Evolutionary conservation across 2,113 vertebrate species (phyloP).

Genomic region (Cephalopholis sonnerati): DNA sequence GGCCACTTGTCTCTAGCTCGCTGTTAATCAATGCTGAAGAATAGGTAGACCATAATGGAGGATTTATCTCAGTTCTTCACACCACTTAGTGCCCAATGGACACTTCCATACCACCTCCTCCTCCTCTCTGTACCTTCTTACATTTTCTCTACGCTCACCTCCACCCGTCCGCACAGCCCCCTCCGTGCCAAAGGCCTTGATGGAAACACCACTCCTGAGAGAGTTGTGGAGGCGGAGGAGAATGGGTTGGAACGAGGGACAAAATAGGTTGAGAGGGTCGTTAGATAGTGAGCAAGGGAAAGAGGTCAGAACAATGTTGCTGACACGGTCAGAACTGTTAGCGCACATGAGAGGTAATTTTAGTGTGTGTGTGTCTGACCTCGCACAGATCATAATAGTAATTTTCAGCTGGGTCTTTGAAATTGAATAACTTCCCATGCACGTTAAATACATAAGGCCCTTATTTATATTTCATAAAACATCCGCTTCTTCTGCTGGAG

Average conservation of each 20-base stretch:
- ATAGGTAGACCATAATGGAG: constrained; percentile 70
- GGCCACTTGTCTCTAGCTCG: constrained; percentile 45
- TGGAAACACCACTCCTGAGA: constrained; percentile 77
- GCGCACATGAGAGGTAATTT: constrained; percentile 55
- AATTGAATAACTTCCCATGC: constrained; percentile 55
- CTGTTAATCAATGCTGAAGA: constrained; percentile 77
- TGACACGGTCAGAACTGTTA: constrained; percentile 68
- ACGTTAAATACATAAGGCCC: constrained; percentile 49
- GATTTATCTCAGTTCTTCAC: constrained; percentile 78
- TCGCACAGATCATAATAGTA: constrained; percentile 46
- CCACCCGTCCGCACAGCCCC: neutral
- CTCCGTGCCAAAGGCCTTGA: constrained; percentile 61
- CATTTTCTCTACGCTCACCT: constrained; percentile 21
- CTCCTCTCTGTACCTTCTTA: constrained; percentile 32
- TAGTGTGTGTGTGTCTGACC: constrained; percentile 37
- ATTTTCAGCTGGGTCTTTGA: constrained; percentile 58
- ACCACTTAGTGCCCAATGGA: constrained; percentile 77
- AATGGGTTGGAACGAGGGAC: constrained; percentile 66
- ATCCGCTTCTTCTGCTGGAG: constrained; percentile 14
- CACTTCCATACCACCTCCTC: constrained; percentile 38
- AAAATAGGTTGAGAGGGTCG: constrained; percentile 71
- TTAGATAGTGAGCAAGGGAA: constrained; percentile 72
- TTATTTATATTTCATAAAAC: constrained; percentile 71
- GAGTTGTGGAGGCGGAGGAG: constrained; percentile 67
- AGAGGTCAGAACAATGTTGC: constrained; percentile 71